phyloP scores from a whole-genome alignment of 2,797 vertebrate genomes.

The Coccyzus lansbergi region DNA sequence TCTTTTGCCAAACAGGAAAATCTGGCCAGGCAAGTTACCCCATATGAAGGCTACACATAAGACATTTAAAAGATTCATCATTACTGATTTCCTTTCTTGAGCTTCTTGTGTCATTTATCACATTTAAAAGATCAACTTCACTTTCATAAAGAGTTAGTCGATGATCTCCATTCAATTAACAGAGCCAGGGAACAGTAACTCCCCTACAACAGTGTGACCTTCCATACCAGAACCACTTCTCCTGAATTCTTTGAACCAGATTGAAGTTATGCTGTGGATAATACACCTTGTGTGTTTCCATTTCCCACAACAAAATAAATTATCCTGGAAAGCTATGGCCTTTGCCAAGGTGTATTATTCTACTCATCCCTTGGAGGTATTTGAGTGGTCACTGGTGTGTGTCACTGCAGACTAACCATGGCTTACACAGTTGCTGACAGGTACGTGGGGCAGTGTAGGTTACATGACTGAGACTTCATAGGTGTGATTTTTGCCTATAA shows the following conservation, averaged over 20 bases:
- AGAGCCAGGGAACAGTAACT: background rate
- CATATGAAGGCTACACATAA: rapidly evolving
- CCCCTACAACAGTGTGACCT: background rate
- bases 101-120: background rate
- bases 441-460: background rate
- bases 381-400: background rate
- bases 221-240: background rate
- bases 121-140: background rate
- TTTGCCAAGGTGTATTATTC: background rate
- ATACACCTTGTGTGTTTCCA: background rate
- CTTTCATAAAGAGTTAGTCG: background rate
- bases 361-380: background rate
- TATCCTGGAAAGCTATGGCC: background rate
- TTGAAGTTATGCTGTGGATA: background rate
- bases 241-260: background rate
- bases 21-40: background rate
- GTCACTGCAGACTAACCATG: background rate
- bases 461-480: background rate
- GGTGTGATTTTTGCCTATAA: background rate
- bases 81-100: background rate
- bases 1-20: background rate
- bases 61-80: background rate
- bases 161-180: background rate
- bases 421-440: background rate
- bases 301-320: background rate